Conservation (phyloP, 1,140 invertebrate genomes). For the Caenorhabditis remanei region DNA sequence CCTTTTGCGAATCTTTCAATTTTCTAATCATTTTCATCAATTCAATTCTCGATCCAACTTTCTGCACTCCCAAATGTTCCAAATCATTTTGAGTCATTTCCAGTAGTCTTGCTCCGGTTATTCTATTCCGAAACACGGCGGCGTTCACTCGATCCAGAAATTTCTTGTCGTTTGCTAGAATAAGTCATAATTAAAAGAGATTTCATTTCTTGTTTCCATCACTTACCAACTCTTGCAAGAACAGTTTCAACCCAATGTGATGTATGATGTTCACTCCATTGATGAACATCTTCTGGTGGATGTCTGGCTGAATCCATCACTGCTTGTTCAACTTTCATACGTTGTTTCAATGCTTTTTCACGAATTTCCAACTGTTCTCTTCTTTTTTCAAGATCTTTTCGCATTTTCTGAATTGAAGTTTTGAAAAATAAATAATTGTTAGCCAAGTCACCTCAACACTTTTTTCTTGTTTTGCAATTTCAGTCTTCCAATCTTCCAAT, state of each 20-base stretch:
- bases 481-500: constrained; percentile 70
- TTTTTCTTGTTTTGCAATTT: constrained; percentile 69
- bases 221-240: background rate
- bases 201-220: background rate
- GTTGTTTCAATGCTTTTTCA: constrained; percentile 29
- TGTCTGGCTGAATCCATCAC: constrained; percentile 37
- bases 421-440: background rate
- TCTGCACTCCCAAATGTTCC: constrained; percentile 69
- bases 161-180: constrained; percentile 57
- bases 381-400: constrained; percentile 59
- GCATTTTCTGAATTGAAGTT: constrained; percentile 40
- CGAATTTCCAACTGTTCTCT: constrained; percentile 45
- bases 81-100: constrained; percentile 73
- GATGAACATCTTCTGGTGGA: constrained; percentile 55
- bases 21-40: constrained; percentile 56
- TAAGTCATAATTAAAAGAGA: background rate
- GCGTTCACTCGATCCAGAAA: constrained; percentile 68
- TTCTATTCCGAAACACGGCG: constrained; percentile 68
- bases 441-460: constrained; percentile 64
- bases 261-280: constrained; percentile 62
- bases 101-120: constrained; percentile 69
- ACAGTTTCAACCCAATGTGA: constrained; percentile 53
- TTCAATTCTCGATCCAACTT: constrained; percentile 66
- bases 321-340: constrained; percentile 48
- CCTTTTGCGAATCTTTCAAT: constrained; percentile 44